A percentile compares a stretch with the other conserved stretches of the same genome.
Conservation (phyloP, 2,888 invertebrate species). For the Amblyjoppa proteus region DNA sequence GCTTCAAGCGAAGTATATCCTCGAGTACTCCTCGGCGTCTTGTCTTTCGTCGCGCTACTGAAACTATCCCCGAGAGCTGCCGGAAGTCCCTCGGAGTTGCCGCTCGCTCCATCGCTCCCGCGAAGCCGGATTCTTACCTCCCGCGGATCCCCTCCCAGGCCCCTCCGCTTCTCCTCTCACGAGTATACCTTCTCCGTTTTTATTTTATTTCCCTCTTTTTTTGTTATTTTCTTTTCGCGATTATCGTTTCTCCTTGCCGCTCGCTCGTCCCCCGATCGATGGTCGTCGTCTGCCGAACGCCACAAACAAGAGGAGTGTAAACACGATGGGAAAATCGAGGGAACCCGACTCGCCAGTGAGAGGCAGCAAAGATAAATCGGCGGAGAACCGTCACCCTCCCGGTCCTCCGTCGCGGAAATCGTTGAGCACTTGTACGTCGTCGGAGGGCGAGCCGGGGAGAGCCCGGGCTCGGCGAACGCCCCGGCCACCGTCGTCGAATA, state of each 20-base stretch:
- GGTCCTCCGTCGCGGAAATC: constrained; percentile 14
- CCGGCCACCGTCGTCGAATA: constrained; percentile 49
- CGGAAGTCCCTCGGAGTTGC: constrained; percentile 48
- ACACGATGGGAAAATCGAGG: constrained; percentile 43
- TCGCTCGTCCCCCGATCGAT: constrained; percentile 74
- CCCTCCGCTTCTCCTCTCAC: constrained; percentile 58
- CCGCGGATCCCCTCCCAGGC: constrained; percentile 8
- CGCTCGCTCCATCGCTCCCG: constrained; percentile 35
- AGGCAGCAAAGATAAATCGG: constrained; percentile 8
- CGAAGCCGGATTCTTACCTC: constrained; percentile 6
- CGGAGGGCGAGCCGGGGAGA: constrained; percentile 12
- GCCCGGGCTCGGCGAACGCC: constrained; percentile 40
- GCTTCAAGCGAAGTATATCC: constrained; percentile 76
- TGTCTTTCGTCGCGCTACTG: constrained; percentile 53
- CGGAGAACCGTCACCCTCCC: not conserved
- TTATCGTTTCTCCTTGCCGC: constrained; percentile 36
- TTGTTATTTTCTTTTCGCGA: constrained; percentile 22
- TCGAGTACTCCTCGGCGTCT: constrained; percentile 53
- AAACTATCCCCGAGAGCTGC: constrained; percentile 60
- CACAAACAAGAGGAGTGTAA: constrained; percentile 43
- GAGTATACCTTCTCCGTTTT: constrained; percentile 73
- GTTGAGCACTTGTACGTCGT: constrained; percentile 32
- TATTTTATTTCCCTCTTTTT: constrained; percentile 68
- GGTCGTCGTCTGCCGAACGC: constrained; percentile 71
- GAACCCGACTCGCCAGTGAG: not conserved